Base-by-base conservation (phyloP, 2,113 vertebrate species). In the Vicugna pacos region DNA sequence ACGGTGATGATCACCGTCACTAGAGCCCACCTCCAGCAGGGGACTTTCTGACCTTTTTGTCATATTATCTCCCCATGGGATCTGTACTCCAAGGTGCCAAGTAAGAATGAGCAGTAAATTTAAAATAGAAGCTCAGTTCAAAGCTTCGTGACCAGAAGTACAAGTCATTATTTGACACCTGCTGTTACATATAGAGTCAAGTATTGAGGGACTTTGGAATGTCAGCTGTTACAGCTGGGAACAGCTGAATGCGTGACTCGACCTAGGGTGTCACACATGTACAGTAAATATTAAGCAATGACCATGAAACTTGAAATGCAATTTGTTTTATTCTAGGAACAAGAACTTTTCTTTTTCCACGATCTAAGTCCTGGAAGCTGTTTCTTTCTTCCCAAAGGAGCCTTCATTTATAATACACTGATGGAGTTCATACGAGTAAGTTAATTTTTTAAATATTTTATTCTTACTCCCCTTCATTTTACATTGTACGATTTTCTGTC, bases 331-430 rank as follows among this genome's bases (percentile, higher is more conserved):
- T 70, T 95, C 28, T 97, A 99, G 99, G 99, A 99, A 35, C 99
- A 99, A 97, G 99, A 99, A n/a, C 99, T 99, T 89, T 99, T 99
- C 98, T 99, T 99, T 97, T 99, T 99, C 96, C 99, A 99, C 15
- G 99, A 99, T 76, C 97, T 99, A 97, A 99, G 99, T 96, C 99
- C 99, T 0, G 99, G 99, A 82, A 99, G 99, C 96, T 99, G 99
- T 89, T 99, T 99, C 97, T 99, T 99, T 93, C 98, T 99, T 77
- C 99, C 99, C 1, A 99, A 99, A n/a, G 99, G 99, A 73, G 99
- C 99, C 92, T 99, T 99, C 97, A 97, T 99, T 97, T 99, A 99
- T 98, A 99, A 99, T 91, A 99, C 99, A 0, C 99, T 99, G 0
- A 96, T 97, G 1, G 99, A 99, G 86, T 99, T 99, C 97, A 99